A percentile compares a stretch with the other conserved stretches of the same genome.
Evolutionary conservation across 1,140 invertebrate species (phyloP).

Genomic region (Parapsyche elsis): DNA sequence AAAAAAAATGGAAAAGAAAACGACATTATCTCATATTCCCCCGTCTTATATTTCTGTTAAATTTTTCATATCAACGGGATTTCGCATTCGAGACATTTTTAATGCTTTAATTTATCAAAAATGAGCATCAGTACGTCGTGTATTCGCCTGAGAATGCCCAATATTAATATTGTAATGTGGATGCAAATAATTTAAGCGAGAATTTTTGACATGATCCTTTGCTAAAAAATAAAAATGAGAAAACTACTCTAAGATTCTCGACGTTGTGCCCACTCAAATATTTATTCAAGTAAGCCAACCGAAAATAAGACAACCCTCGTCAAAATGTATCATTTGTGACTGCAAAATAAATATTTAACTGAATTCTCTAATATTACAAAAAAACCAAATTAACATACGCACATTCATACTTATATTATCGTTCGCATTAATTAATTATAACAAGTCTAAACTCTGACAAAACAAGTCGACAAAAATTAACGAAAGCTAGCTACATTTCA

Average conservation of each 20-base stretch:
- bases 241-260: background rate
- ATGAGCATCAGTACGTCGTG: background rate
- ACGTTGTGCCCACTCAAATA: too few relatives aligned
- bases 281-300: too few relatives aligned
- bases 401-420: too few relatives aligned
- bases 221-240: background rate
- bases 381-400: too few relatives aligned
- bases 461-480: too few relatives aligned
- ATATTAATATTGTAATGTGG: background rate
- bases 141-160: background rate
- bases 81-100: background rate
- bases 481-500: too few relatives aligned
- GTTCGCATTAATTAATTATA: too few relatives aligned
- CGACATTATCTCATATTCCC: constrained; percentile 17
- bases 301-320: too few relatives aligned
- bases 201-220: background rate
- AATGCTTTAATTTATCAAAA: background rate
- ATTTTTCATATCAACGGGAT: background rate
- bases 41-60: background rate
- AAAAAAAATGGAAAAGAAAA: constrained; percentile 1
- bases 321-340: too few relatives aligned
- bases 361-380: too few relatives aligned
- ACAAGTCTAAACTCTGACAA: too few relatives aligned
- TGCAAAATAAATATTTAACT: too few relatives aligned
- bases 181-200: background rate